Evolutionary conservation across 35 echinoderm and acorn worm genomes (phyloP), one percentile per base, ranked within the genome.

Genomic region (Nesometra sesokonis): DNA sequence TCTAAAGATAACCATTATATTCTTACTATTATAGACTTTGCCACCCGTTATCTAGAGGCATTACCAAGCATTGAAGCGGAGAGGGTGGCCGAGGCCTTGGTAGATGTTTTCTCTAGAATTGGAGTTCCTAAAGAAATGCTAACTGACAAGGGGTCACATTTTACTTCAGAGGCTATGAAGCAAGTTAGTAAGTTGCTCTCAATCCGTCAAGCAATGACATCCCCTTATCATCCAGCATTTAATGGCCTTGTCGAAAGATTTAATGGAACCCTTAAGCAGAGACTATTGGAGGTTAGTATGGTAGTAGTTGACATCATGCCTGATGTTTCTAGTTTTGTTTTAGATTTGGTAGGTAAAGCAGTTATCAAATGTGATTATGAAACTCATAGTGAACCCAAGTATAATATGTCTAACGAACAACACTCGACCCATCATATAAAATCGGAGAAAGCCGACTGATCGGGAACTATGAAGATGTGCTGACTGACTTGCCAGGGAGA

Each of bases 171-270:
- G 9, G 11, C 89, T 29, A 93, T 93, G 91, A 85, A 76, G 11
- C 82, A 93, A 37, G 87, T 93, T 29, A 89, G 82, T 82, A 81
- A 80, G 38, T 79, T 93, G 43, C 77, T 90, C 0, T 93, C 92
- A n/a, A 90, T 93, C 21, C 36, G 80, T 31, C 78, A 90, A 31
- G 15, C 90, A 37, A 87, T 88, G 30, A 94, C 93, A n/a, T 88
- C 93, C 0, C 86, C 93, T 13, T 91, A 93, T 31, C 93, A 94
- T 82, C 90, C 93, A 3, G 78, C 89, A 13, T 91, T 82, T 77
- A 94, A 94, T 77, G 93, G 88, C 0, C 47, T 94, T 0, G 88
- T 94, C 7, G 88, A 94, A 82, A 80, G 88, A n/a, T 94, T 90
- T 33, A 94, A 94, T 87, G 93, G 88, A 11, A 89, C 77, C 0